These are phyloP conservation scores for Neotoma lepida DNA, from an alignment of 2,113 vertebrate species.

Conservation along the genomic window DNA sequence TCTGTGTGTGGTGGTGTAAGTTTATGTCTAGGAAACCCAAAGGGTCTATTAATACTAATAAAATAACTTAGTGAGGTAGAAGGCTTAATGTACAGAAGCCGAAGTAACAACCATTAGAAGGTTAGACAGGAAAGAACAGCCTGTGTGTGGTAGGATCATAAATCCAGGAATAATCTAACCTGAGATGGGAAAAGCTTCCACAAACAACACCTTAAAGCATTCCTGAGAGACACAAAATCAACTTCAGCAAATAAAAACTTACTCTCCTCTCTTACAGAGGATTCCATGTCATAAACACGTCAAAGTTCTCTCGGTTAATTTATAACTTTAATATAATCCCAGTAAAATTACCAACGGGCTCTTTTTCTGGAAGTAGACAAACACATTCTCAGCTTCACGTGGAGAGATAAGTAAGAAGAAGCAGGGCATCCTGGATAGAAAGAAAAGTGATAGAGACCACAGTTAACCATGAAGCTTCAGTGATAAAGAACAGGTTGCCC, in stretches of 20 bases:
- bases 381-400: background rate
- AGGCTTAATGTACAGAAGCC: background rate
- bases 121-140: background rate
- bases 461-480: background rate
- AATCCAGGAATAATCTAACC: background rate
- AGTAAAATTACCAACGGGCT: background rate
- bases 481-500: rapidly evolving
- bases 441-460: background rate
- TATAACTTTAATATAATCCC: conserved; percentile 30
- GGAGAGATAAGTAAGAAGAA: background rate
- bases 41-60: background rate
- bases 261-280: background rate
- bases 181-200: background rate
- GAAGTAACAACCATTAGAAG: background rate
- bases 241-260: background rate
- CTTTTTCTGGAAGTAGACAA: background rate
- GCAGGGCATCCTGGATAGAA: background rate
- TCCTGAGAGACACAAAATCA: conserved; percentile 2
- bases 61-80: background rate
- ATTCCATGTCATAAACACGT: background rate
- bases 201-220: background rate
- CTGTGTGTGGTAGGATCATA: background rate
- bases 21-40: background rate
- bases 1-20: background rate
- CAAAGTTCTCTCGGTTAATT: background rate